A percentile compares a stretch with the other conserved stretches of the same genome.
Evolutionary conservation across 64 coral and sea anemone genomes (phyloP).

Genomic region (Porites lutea): DNA sequence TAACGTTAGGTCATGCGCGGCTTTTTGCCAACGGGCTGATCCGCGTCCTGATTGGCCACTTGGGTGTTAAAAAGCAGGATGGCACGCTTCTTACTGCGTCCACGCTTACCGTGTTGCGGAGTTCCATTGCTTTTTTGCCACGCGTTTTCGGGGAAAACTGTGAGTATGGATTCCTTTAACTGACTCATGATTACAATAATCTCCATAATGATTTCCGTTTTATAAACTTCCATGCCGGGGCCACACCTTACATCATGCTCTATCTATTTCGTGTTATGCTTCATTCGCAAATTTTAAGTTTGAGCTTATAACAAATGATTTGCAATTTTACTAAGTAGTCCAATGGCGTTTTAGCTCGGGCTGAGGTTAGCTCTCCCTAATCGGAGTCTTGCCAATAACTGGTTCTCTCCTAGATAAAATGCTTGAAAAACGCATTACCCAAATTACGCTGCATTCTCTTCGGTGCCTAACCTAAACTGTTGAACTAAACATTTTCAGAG

Average conservation of each 20-base stretch:
- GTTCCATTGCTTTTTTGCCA: neutral
- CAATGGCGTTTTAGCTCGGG: neutral
- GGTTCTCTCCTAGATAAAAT: too few species aligned
- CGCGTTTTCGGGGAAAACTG: slow-evolving; percentile 2
- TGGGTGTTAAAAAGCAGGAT: neutral
- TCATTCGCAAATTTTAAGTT: neutral
- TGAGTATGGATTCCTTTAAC: neutral
- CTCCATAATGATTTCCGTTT: slow-evolving; percentile 16
- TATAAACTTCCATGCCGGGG: neutral
- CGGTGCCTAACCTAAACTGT: too few species aligned
- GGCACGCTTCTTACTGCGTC: neutral
- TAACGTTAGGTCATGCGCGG: neutral
- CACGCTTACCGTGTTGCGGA: neutral
- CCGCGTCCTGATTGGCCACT: slow-evolving; percentile 14
- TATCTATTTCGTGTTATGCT: neutral
- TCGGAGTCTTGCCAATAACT: neutral
- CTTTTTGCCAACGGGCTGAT: neutral
- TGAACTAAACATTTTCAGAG: neutral
- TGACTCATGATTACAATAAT: neutral
- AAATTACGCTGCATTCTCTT: too few species aligned
- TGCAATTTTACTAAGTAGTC: neutral
- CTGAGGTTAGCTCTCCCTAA: too few species aligned
- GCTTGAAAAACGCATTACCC: too few species aligned
- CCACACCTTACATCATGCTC: neutral
- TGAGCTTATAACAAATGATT: neutral